Evolutionary conservation across 2,888 invertebrate genomes (phyloP).

Genomic region (Sialis fuliginosa): DNA sequence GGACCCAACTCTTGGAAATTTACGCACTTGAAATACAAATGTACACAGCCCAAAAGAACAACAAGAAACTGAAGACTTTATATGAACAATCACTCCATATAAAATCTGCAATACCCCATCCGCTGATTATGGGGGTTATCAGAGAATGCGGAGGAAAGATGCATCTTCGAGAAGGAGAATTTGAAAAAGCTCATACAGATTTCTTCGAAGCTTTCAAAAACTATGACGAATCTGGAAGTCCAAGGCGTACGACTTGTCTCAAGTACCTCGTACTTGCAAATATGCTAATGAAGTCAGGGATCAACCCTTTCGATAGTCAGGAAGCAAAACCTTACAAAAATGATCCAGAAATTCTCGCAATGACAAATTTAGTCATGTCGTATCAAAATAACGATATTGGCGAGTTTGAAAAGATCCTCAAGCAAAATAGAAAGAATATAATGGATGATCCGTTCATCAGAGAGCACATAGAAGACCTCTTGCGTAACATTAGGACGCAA

Average conservation of each 20-base stretch:
- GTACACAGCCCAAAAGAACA: conserved; percentile 99
- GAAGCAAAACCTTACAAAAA: conserved; percentile 99
- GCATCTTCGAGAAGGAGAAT: conserved; percentile 97
- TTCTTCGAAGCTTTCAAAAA: conserved; percentile 99
- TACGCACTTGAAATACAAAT: conserved; percentile 99
- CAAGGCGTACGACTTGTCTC: conserved; percentile 87
- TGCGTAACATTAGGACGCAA: conserved; percentile 91
- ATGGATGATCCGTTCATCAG: conserved; percentile 99
- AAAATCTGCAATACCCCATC: conserved; percentile 99
- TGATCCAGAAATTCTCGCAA: conserved; percentile 96
- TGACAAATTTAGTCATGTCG: conserved; percentile 94
- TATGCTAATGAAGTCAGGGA: conserved; percentile 99
- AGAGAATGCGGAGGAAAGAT: conserved; percentile 99
- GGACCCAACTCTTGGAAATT: conserved; percentile 93
- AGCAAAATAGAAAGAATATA: conserved; percentile 84
- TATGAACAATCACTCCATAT: conserved; percentile 98
- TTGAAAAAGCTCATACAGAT: conserved; percentile 97
- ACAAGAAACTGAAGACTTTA: conserved; percentile 88
- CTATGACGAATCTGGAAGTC: conserved; percentile 97
- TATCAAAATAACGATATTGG: conserved; percentile 98
- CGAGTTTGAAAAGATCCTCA: conserved; percentile 92
- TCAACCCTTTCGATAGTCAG: conserved; percentile 98
- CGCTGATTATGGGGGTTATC: conserved; percentile 98
- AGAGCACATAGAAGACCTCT: conserved; percentile 94
- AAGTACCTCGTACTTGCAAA: conserved; percentile 97